A percentile compares a stretch with the other conserved stretches of the same genome.
These are phyloP conservation scores for Atopsyche davidsoni DNA, from an alignment of 1,140 invertebrate genomes.

Conservation along the genomic window DNA sequence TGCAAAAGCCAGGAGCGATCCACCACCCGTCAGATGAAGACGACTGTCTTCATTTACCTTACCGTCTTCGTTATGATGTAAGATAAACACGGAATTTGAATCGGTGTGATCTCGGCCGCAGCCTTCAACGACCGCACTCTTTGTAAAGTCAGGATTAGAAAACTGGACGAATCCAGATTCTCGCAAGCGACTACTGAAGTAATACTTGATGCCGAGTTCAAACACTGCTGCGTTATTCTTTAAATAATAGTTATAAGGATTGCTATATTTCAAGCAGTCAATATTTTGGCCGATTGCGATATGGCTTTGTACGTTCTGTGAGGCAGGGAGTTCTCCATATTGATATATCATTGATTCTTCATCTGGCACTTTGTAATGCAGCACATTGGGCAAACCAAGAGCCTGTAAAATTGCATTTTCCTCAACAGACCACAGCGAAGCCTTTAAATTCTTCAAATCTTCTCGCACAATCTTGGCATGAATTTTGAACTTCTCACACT, in stretches of 20 bases:
- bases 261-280: constrained; percentile 52
- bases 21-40: constrained; percentile 60
- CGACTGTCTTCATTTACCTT: constrained; percentile 43
- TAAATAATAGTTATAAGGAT: constrained; percentile 56
- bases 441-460: constrained; percentile 53
- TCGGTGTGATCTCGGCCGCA: constrained; percentile 53
- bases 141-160: constrained; percentile 61
- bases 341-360: constrained; percentile 43
- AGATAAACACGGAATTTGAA: constrained; percentile 47
- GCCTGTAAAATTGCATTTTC: constrained; percentile 51
- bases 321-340: constrained; percentile 35
- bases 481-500: constrained; percentile 46
- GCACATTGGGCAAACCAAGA: constrained; percentile 58
- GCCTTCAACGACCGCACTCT: constrained; percentile 62
- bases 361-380: constrained; percentile 57
- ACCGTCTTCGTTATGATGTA: constrained; percentile 48
- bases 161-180: constrained; percentile 48
- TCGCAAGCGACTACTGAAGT: constrained; percentile 45
- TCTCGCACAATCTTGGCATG: constrained; percentile 52
- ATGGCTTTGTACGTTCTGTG: constrained; percentile 43
- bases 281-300: constrained; percentile 49
- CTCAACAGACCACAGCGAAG: constrained; percentile 54
- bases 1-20: constrained; percentile 56
- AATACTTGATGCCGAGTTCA: constrained; percentile 55
- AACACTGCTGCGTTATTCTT: constrained; percentile 57